Conservation (phyloP, 2,113 vertebrate genomes). For the Sinocyclocheilus grahami region DNA sequence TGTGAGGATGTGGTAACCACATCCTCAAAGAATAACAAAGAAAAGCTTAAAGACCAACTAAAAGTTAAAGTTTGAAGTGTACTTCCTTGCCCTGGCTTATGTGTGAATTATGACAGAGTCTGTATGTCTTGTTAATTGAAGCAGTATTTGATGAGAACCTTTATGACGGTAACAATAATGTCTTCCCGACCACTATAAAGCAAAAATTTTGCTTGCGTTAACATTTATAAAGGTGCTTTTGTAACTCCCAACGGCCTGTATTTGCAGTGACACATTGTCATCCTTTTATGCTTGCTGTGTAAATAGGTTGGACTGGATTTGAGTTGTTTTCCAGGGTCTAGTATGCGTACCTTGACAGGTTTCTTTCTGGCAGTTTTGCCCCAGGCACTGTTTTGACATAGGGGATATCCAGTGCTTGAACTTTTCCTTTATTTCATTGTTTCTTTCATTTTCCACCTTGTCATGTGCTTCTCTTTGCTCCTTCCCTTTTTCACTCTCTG, state of each 20-base stretch:
- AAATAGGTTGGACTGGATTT: conserved; percentile 36
- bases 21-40: background rate
- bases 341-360: conserved; percentile 47
- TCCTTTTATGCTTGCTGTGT: conserved; percentile 20
- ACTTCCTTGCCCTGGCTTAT: background rate
- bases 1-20: background rate
- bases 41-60: background rate
- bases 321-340: conserved; percentile 26
- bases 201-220: background rate
- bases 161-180: background rate
- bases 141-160: background rate
- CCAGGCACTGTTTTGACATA: conserved; percentile 40
- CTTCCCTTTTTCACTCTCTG: conserved; percentile 1
- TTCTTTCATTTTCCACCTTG: conserved; percentile 43
- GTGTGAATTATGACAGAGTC: background rate
- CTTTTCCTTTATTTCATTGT: conserved; percentile 43
- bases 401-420: conserved; percentile 36
- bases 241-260: background rate
- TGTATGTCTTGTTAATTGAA: background rate
- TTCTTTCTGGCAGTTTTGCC: conserved; percentile 47
- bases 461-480: background rate
- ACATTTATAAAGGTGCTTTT: no score
- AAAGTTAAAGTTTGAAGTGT: background rate
- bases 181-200: background rate
- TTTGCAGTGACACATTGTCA: background rate